These are phyloP conservation scores for Neolamprologus hecqui DNA, from an alignment of 2,113 vertebrate genomes.

Conservation along the genomic window DNA sequence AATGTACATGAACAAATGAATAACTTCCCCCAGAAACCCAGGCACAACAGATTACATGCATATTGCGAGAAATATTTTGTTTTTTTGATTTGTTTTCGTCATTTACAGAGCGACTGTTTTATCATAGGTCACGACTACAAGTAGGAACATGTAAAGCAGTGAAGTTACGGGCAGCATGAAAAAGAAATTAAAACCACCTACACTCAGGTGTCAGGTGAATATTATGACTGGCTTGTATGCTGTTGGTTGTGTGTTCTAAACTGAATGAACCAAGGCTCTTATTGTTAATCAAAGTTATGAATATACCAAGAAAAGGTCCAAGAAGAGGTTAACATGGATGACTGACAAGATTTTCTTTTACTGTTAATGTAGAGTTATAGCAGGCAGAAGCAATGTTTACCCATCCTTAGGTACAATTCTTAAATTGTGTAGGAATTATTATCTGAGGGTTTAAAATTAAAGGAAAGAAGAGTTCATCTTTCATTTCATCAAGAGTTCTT, in stretches of 20 bases:
- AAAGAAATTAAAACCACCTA: background rate
- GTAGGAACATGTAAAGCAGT: background rate
- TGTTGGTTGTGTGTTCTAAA: background rate
- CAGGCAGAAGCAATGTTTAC: background rate
- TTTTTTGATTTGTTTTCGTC: background rate
- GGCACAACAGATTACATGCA: rapidly evolving
- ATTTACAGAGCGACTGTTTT: background rate
- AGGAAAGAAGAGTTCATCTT: background rate
- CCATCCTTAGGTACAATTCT: background rate
- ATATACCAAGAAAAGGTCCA: background rate
- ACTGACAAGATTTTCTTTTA: background rate
- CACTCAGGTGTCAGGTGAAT: background rate
- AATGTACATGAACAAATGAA: background rate
- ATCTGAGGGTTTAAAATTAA: background rate
- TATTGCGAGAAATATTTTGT: background rate
- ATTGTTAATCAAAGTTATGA: background rate
- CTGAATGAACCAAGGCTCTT: background rate
- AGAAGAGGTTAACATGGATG: background rate
- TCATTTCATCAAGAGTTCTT: background rate
- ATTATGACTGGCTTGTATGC: background rate
- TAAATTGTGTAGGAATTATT: background rate
- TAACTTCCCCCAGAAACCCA: background rate
- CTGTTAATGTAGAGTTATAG: background rate
- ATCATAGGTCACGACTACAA: background rate
- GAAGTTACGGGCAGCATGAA: background rate